Conservation (phyloP, 2,888 invertebrate species). For the Meteorus cinctellus region DNA sequence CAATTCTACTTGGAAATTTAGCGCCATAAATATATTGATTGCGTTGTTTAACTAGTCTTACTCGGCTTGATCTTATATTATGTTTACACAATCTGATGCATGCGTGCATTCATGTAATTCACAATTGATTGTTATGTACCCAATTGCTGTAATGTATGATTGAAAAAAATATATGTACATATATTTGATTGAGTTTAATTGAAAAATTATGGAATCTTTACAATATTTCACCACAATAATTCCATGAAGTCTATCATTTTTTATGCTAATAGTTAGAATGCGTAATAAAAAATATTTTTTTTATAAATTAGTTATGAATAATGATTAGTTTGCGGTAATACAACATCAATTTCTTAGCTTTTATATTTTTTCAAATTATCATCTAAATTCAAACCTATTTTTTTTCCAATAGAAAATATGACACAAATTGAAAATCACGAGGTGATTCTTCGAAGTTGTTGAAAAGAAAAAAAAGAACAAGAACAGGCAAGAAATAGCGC, state of each 20-base stretch:
- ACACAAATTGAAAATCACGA: too few relatives aligned
- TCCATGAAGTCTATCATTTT: slow-evolving; percentile 11
- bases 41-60: not conserved
- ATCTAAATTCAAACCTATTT: too few relatives aligned
- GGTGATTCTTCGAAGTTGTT: too few relatives aligned
- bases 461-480: too few relatives aligned
- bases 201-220: slow-evolving; percentile 49
- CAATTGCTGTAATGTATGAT: slow-evolving; percentile 48
- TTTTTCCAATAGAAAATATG: too few relatives aligned
- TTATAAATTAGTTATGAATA: too few relatives aligned
- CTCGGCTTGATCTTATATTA: slow-evolving; percentile 1
- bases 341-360: too few relatives aligned
- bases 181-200: slow-evolving; percentile 61
- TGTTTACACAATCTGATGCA: slow-evolving; percentile 13
- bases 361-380: too few relatives aligned
- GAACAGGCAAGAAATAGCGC: too few relatives aligned
- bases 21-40: not conserved
- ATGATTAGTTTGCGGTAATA: too few relatives aligned
- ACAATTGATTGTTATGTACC: not conserved
- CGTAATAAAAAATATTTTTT: too few relatives aligned
- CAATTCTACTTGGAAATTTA: slow-evolving; percentile 38
- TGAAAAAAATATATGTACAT: slow-evolving; percentile 55
- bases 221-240: slow-evolving; percentile 54
- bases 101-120: slow-evolving; percentile 33
- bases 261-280: too few relatives aligned